Conservation (phyloP, 2,888 invertebrate genomes). For the Cephus pulcher region DNA sequence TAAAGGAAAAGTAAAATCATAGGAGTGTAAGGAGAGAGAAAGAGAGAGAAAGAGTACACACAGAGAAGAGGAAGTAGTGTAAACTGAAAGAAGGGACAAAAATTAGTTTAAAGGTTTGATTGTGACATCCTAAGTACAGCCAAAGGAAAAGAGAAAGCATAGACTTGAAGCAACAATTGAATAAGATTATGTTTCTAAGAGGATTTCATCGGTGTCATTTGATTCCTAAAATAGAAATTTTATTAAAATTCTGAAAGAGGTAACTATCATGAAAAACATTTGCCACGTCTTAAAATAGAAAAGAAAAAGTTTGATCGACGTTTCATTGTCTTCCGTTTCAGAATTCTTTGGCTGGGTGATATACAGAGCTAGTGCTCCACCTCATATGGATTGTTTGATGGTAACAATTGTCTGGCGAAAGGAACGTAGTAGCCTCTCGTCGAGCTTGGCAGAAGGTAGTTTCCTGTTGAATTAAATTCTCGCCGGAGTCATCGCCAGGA, state of each 20-base stretch:
- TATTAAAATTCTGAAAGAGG: neutral
- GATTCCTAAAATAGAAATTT: neutral
- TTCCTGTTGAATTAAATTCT: neutral
- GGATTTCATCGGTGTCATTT: neutral
- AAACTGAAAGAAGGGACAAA: neutral
- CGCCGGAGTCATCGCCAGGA: neutral
- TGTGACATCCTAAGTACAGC: neutral
- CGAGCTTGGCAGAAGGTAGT: neutral
- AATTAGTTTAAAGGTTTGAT: neutral
- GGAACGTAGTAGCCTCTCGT: neutral
- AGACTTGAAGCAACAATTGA: neutral
- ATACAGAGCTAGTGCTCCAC: neutral
- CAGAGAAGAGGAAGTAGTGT: neutral
- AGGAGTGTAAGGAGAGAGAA: neutral
- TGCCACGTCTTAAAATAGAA: neutral
- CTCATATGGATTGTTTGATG: neutral
- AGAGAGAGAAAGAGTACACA: neutral
- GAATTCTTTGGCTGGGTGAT: neutral
- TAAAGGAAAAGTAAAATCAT: neutral
- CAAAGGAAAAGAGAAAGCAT: neutral
- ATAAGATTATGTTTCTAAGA: neutral
- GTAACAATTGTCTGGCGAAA: neutral
- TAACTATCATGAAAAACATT: neutral
- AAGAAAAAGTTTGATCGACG: neutral
- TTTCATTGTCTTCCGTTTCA: neutral